A percentile compares a stretch with the other conserved stretches of the same genome.
Conservation (phyloP, 2,113 vertebrate genomes). For the Guaruba guarouba region DNA sequence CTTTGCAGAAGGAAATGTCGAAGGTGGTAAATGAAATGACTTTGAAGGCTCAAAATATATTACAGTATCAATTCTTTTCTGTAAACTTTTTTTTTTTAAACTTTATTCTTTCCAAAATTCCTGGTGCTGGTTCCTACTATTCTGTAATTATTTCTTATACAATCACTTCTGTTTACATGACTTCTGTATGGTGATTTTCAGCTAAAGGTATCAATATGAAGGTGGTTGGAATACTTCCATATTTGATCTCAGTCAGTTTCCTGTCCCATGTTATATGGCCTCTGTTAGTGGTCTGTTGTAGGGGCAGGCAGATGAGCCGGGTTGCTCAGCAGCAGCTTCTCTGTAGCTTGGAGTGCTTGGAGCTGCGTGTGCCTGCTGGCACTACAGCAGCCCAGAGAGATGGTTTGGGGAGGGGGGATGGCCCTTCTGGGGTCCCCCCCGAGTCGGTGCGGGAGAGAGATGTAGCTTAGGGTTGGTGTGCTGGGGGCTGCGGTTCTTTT, state of each 20-base stretch:
- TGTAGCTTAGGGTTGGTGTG: not conserved
- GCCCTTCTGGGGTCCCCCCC: accelerated
- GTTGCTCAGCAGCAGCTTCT: not conserved
- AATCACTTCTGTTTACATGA: not conserved
- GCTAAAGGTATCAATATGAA: not conserved
- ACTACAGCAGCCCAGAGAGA: not conserved
- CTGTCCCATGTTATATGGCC: accelerated
- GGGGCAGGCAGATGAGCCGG: not conserved
- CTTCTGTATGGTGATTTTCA: not conserved
- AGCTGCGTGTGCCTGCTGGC: not conserved
- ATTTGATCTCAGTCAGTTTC: not conserved
- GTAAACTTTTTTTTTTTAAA: not conserved
- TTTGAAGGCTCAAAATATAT: not conserved
- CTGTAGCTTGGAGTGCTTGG: not conserved
- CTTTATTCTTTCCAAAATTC: not conserved
- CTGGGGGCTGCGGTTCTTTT: not conserved
- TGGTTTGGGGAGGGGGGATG: accelerated
- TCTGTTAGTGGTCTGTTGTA: too few species aligned
- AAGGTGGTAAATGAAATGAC: not conserved
- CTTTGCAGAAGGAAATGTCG: not conserved
- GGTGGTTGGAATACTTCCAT: not conserved
- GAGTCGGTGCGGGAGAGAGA: accelerated
- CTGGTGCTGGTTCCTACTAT: not conserved
- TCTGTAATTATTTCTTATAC: not conserved
- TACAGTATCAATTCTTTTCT: not conserved